phyloP scores from a whole-genome alignment of 2,113 vertebrate species.

The Centrocercus urophasianus region DNA sequence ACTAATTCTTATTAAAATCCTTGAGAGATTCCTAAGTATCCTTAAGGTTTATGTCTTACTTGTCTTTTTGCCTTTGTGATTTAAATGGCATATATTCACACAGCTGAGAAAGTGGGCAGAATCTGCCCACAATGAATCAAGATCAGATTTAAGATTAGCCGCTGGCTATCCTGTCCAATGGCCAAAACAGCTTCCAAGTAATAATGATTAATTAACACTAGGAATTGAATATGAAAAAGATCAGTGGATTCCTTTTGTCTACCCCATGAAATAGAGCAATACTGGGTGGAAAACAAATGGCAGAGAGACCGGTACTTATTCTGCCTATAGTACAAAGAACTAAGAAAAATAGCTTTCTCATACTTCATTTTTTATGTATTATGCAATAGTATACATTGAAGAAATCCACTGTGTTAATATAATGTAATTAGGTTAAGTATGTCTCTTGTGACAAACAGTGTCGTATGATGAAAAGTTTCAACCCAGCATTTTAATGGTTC shows the following conservation, averaged over 20 bases:
- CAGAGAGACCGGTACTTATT: not conserved
- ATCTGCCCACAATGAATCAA: not conserved
- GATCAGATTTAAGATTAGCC: not conserved
- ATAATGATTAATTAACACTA: constrained; percentile 39
- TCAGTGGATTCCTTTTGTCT: constrained; percentile 8
- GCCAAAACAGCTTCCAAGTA: not conserved
- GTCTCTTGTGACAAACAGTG: constrained; percentile 61
- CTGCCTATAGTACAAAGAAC: not conserved
- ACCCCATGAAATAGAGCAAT: not conserved
- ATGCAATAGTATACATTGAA: constrained; percentile 48
- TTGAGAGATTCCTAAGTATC: not conserved
- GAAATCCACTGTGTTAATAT: constrained; percentile 63
- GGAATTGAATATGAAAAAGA: not conserved
- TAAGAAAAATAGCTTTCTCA: not conserved
- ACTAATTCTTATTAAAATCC: not conserved
- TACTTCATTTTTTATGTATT: constrained; percentile 33
- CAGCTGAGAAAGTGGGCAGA: not conserved
- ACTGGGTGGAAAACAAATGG: not conserved
- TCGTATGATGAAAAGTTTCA: constrained; percentile 43
- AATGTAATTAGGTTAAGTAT: constrained; percentile 74
- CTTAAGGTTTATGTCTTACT: not conserved
- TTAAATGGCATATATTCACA: not conserved
- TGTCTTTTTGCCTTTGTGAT: not conserved
- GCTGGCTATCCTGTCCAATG: not conserved
- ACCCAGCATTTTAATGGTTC: constrained; percentile 62